phyloP scores from a whole-genome alignment of 2,888 invertebrate genomes.

The Rotaria sp. region DNA sequence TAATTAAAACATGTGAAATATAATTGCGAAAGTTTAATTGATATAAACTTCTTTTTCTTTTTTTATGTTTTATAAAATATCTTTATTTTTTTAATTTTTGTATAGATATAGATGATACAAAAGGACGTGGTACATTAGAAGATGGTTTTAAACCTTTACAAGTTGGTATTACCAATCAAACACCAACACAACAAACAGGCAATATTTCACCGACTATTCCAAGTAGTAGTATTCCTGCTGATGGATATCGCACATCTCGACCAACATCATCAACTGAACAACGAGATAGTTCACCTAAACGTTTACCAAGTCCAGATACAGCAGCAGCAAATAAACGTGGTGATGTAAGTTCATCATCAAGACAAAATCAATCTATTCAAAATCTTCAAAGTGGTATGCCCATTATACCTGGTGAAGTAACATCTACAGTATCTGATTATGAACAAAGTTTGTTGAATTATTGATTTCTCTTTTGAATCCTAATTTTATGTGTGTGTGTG shows the following conservation, averaged over 20 bases:
- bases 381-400: not conserved
- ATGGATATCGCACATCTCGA: not conserved
- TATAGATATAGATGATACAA: not conserved
- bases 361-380: not conserved
- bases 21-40: too few species aligned
- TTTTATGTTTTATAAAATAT: too few species aligned
- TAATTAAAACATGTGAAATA: not conserved
- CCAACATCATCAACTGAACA: not conserved
- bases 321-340: not conserved
- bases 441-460: not conserved
- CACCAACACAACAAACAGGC: not conserved
- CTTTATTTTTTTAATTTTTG: not conserved
- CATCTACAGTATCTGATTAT: not conserved
- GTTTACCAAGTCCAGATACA: not conserved
- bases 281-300: not conserved
- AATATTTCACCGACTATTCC: not conserved
- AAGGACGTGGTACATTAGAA: not conserved
- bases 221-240: not conserved
- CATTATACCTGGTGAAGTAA: not conserved
- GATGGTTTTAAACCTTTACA: slow-evolving; percentile 24
- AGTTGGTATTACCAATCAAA: slow-evolving; percentile 22
- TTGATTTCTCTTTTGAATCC: not conserved
- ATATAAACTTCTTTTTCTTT: too few species aligned
- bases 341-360: not conserved
- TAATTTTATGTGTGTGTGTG: not conserved